These are phyloP conservation scores for Eupithecia dodoneata DNA, from an alignment of 2,888 invertebrate species.

Conservation along the genomic window DNA sequence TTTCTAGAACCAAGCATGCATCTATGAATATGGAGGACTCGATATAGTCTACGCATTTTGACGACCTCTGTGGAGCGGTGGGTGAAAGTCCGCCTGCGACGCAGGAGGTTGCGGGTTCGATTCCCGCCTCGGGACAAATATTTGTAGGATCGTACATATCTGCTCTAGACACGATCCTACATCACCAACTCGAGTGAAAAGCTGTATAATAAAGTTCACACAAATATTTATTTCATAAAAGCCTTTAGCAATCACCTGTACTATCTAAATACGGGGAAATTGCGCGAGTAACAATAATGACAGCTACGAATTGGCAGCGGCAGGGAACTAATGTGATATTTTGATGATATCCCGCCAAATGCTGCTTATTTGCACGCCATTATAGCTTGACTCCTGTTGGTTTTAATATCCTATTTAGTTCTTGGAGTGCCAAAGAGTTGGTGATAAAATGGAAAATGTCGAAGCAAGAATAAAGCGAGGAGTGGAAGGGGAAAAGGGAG, in stretches of 20 bases:
- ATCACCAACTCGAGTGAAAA: background rate
- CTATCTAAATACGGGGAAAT: slow-evolving; percentile 42
- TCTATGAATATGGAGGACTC: too few relatives aligned
- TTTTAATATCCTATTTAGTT: slow-evolving; percentile 7
- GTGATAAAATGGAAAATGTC: background rate
- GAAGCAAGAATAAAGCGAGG: background rate
- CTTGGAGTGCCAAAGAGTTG: slow-evolving; percentile 5
- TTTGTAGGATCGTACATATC: too few relatives aligned
- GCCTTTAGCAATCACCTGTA: slow-evolving; percentile 25
- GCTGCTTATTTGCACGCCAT: slow-evolving; percentile 33
- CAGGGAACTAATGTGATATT: slow-evolving; percentile 40
- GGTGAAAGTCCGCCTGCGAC: too few relatives aligned
- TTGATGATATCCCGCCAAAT: slow-evolving; percentile 31
- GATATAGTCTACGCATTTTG: too few relatives aligned
- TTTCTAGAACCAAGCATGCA: too few relatives aligned
- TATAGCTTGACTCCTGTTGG: slow-evolving; percentile 20
- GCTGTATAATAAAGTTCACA: background rate
- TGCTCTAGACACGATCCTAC: too few relatives aligned
- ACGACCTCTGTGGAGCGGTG: too few relatives aligned
- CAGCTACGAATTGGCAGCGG: slow-evolving; percentile 37
- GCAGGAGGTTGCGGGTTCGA: too few relatives aligned
- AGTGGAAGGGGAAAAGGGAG: too few relatives aligned
- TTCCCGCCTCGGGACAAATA: too few relatives aligned
- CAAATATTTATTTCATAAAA: slow-evolving; percentile 13
- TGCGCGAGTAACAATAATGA: slow-evolving; percentile 43